These are phyloP conservation scores for Tinamus guttatus DNA, from an alignment of 2,113 vertebrate species.

Conservation along the genomic window DNA sequence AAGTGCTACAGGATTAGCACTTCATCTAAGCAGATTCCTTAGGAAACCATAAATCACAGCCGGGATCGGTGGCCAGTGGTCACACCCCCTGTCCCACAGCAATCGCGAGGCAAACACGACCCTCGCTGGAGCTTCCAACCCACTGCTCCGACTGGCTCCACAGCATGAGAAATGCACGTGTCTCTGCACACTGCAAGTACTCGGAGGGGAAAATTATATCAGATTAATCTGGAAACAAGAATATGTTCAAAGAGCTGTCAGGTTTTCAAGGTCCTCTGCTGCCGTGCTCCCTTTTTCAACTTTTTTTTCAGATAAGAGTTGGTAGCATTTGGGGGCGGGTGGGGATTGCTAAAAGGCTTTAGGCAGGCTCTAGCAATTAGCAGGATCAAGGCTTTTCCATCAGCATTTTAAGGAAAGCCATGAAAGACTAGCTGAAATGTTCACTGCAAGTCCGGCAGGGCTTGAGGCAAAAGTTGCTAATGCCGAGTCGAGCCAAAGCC, in stretches of 20 bases:
- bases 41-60: neutral
- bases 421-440: neutral
- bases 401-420: neutral
- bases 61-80: neutral
- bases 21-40: neutral
- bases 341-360: neutral
- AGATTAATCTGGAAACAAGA: neutral
- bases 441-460: neutral
- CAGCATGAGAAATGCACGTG: neutral
- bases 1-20: neutral
- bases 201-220: neutral
- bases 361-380: neutral
- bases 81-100: neutral
- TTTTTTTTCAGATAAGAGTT: neutral
- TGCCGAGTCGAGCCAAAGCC: neutral
- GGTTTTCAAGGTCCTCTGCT: neutral
- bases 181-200: neutral
- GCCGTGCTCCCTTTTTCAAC: neutral
- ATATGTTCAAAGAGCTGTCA: neutral
- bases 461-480: neutral
- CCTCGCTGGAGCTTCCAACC: accelerated
- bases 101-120: neutral
- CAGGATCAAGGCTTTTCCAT: neutral
- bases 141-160: neutral
- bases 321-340: neutral